phyloP scores from a whole-genome alignment of 2,888 invertebrate genomes.

The Amiota mariae region DNA sequence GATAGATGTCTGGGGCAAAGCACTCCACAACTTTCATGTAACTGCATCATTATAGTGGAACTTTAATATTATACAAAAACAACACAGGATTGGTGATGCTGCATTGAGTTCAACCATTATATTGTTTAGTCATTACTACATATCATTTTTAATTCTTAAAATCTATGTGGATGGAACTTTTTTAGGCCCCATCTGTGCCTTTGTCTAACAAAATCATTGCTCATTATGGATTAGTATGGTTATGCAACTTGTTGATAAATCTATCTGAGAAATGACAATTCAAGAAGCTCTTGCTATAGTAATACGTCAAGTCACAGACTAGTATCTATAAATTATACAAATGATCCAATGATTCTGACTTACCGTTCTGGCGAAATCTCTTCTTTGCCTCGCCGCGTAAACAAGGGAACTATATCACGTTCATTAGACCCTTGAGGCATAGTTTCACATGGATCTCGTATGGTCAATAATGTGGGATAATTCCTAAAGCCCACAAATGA shows the following conservation, averaged over 20 bases:
- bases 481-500: slow-evolving; percentile 81
- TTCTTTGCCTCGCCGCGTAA: slow-evolving; percentile 85
- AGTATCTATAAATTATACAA: slow-evolving; percentile 60
- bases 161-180: neutral
- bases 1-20: slow-evolving; percentile 87
- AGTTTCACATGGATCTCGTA: slow-evolving; percentile 79
- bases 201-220: no score
- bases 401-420: slow-evolving; percentile 81
- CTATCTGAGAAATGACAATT: no score
- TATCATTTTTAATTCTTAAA: neutral
- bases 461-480: slow-evolving; percentile 73
- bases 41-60: slow-evolving; percentile 70
- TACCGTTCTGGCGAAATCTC: slow-evolving; percentile 78
- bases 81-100: neutral
- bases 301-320: neutral
- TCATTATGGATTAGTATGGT: no score
- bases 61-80: neutral
- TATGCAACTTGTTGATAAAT: no score
- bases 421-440: slow-evolving; percentile 84
- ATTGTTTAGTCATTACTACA: neutral
- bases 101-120: neutral
- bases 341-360: slow-evolving; percentile 39
- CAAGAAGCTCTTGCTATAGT: no score
- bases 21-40: slow-evolving; percentile 86
- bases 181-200: no score